Base-by-base conservation (phyloP, 2,797 vertebrate species). In the Acestrorhynchus altus region DNA sequence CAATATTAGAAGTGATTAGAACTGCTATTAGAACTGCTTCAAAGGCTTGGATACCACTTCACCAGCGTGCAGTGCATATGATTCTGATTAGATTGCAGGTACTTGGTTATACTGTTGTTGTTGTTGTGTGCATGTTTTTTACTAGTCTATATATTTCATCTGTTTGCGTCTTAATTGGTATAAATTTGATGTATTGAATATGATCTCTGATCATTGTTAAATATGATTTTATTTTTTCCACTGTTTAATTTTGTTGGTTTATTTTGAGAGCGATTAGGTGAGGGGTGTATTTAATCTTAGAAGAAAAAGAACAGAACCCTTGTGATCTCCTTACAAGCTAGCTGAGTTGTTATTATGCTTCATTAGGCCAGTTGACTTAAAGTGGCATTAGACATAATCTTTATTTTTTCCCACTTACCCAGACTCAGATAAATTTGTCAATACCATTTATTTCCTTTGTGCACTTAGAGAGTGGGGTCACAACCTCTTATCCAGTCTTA, bases 1-100 rank as follows among this genome's bases (percentile, higher is more conserved):
- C 40, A 70, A 85, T 87, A 82, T 90, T 87, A 87, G 78, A 83
- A 73, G 63, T 83, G 78, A 78, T 84, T 84, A 82, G 72, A 81
- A 63, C 59, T 60, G 70, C 68, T 80, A 83, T 84, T 84, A 82
- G 72, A 81, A 63, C 59, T 54, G 70, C 68, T 80, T 80, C 81
- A 83, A 80, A 81, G 65, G 56, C 24, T 40, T 42, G 69, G 66
- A 77, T 64, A 61, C 51, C 39, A 35, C 35, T 24, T 79, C 40
- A 63, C 57, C 52, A 57, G 65, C n/a, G 16, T 78, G 76, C 35
- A 52, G 74, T 66, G 54, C 67, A 70, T 54, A 31, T 76, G 68
- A 78, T 71, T 76, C 52, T 59, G 31, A 74, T 76, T 66, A 78
- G 47, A 57, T 40, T 2, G 7, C 65, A 60, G 28, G 42, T 26